Conservation (phyloP, 2,888 invertebrate genomes). For the Eudemis profundana region DNA sequence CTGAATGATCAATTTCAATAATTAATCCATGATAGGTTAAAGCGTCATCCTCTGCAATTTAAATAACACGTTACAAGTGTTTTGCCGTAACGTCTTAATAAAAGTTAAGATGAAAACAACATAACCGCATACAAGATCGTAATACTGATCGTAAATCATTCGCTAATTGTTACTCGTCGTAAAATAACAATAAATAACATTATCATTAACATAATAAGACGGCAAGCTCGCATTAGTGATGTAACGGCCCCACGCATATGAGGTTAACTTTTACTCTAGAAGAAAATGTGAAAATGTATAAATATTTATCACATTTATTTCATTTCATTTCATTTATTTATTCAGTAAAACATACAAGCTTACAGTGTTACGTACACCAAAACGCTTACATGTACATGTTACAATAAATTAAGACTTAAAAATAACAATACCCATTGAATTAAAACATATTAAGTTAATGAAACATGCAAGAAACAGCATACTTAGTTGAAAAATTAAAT, state of each 20-base stretch:
- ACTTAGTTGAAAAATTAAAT: too few relatives aligned
- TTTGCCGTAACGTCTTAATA: conserved; percentile 2
- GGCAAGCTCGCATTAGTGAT: conserved; percentile 22
- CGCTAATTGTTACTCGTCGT: conserved; percentile 28
- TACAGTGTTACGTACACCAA: too few relatives aligned
- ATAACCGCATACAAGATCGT: not conserved
- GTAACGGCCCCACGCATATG: conserved; percentile 23
- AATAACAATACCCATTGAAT: too few relatives aligned
- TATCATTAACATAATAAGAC: conserved; percentile 30
- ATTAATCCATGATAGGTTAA: too few relatives aligned
- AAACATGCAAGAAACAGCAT: too few relatives aligned
- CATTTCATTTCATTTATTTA: too few relatives aligned
- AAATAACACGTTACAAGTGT: not conserved
- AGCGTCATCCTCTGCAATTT: too few relatives aligned
- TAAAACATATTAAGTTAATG: too few relatives aligned
- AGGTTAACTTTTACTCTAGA: conserved; percentile 32
- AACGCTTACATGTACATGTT: too few relatives aligned
- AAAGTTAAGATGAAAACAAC: not conserved
- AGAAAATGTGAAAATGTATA: conserved; percentile 41
- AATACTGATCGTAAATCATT: conserved; percentile 30
- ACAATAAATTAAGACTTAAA: too few relatives aligned
- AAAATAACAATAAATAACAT: conserved; percentile 25
- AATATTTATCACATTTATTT: conserved; percentile 25
- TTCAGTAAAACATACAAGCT: too few relatives aligned
- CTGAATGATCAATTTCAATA: too few relatives aligned